Evolutionary conservation across 2,797 vertebrate species (phyloP).

Genomic region (Scolopax rusticola): DNA sequence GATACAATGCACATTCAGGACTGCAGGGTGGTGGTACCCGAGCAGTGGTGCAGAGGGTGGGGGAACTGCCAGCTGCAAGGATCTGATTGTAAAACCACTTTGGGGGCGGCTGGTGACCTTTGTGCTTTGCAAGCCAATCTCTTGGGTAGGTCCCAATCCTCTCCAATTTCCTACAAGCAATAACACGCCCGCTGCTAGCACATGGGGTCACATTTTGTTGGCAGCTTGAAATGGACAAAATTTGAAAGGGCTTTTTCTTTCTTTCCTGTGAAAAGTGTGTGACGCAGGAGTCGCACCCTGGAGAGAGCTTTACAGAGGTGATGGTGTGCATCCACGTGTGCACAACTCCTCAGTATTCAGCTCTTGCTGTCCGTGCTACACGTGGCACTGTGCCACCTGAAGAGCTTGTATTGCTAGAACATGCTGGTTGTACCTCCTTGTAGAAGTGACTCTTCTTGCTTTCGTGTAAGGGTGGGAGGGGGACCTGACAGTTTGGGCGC

Average conservation of each 20-base stretch:
- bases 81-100: background rate
- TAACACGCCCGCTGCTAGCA: background rate
- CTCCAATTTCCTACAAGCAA: slow-evolving; percentile 29
- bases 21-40: background rate
- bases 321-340: rapidly evolving
- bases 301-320: background rate
- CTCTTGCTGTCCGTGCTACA: background rate
- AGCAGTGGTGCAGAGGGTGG: background rate
- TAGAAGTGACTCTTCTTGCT: background rate
- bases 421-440: background rate
- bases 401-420: background rate
- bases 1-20: rapidly evolving
- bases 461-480: background rate
- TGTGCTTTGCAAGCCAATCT: background rate
- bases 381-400: background rate
- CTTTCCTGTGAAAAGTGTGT: background rate
- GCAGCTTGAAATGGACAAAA: background rate
- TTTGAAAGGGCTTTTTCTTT: slow-evolving; percentile 19
- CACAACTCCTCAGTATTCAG: background rate
- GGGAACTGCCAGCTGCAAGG: background rate
- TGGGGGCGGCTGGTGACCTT: background rate
- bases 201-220: background rate
- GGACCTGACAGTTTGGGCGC: background rate
- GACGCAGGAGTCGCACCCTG: background rate
- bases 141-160: background rate